Evolutionary conservation across 2,113 vertebrate genomes (phyloP).

Genomic region (Rhodinocichla rosea): DNA sequence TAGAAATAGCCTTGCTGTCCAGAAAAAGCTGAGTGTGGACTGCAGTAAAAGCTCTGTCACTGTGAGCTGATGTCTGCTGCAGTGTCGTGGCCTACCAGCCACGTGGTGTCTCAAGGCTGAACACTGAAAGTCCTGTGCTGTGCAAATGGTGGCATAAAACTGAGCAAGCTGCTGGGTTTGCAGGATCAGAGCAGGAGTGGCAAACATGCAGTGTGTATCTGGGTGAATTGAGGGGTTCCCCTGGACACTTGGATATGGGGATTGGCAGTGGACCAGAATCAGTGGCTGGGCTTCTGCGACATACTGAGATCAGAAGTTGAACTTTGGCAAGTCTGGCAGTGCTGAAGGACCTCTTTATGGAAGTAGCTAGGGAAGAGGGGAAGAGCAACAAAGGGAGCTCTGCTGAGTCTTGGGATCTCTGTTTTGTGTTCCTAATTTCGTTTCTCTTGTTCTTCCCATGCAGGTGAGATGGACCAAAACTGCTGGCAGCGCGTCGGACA

Average conservation of each 20-base stretch:
- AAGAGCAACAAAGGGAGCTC: neutral
- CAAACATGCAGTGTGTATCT: neutral
- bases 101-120: neutral
- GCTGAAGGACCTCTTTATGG: neutral
- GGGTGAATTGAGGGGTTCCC: neutral
- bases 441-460: neutral
- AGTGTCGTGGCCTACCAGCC: neutral
- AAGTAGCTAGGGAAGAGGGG: neutral
- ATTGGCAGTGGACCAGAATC: neutral
- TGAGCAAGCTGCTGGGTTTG: neutral
- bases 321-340: neutral
- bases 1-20: neutral
- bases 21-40: neutral
- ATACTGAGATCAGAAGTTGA: neutral
- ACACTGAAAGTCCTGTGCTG: neutral
- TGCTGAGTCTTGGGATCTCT: neutral
- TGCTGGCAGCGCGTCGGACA: slow-evolving; percentile 93
- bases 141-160: neutral
- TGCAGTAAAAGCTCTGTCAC: slow-evolving; percentile 4
- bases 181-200: neutral
- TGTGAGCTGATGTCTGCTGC: neutral
- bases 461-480: slow-evolving; percentile 99
- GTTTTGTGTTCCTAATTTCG: neutral
- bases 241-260: rapidly evolving
- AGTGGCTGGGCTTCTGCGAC: neutral